Percentiles rank a stretch among this genome's conserved stretches.
Evolutionary conservation across 2,113 vertebrate species (phyloP).

Genomic region (Petroica traversi): DNA sequence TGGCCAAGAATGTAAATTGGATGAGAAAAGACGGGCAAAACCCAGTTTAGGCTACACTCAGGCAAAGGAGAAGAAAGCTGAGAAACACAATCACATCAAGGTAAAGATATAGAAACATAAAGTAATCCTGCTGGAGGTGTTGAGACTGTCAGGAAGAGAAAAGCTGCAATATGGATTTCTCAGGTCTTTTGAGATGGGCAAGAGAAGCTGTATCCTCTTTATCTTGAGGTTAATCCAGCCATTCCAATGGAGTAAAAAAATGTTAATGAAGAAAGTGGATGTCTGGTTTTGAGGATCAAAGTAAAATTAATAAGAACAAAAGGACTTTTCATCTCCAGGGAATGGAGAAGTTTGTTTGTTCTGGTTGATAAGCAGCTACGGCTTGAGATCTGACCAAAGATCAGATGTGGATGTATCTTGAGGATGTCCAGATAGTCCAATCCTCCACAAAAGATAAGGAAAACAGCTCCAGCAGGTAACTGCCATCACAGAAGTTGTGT

Average conservation of each 20-base stretch:
- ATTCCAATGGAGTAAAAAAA: background rate
- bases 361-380: background rate
- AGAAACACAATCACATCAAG: background rate
- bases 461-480: background rate
- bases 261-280: background rate
- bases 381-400: background rate
- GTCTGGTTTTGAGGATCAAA: background rate
- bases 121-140: background rate
- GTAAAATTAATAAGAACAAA: background rate
- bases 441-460: background rate
- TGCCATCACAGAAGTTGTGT: background rate
- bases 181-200: background rate
- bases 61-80: background rate
- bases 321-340: background rate
- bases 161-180: background rate
- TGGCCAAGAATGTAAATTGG: background rate
- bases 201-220: background rate
- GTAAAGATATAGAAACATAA: background rate
- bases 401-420: background rate
- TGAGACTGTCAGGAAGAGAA: background rate
- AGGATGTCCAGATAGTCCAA: background rate
- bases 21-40: background rate
- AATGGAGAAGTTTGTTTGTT: background rate
- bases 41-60: background rate
- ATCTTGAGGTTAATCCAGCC: background rate